Conservation (phyloP, 1,140 invertebrate species). For the Camponotus pennsylvanicus region DNA sequence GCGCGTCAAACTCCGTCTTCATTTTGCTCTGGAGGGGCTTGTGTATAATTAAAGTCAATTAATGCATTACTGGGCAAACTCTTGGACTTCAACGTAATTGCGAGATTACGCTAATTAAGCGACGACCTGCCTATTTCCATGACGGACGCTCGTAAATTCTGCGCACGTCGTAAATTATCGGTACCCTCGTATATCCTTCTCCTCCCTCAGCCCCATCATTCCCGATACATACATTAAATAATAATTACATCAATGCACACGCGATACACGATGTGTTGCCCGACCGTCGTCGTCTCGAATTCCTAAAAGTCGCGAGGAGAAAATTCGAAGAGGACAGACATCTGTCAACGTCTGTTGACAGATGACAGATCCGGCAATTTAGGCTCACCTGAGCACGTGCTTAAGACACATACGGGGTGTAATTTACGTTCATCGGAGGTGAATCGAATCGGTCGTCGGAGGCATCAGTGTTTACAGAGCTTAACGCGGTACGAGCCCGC, state of each 20-base stretch:
- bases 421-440: constrained; percentile 1
- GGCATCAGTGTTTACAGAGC: constrained; percentile 44
- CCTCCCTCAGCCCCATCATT: constrained; percentile 15
- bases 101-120: constrained; percentile 51
- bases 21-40: not conserved
- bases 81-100: constrained; percentile 27
- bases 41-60: constrained; percentile 24
- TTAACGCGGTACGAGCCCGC: constrained; percentile 50
- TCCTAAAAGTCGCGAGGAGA: not conserved
- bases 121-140: constrained; percentile 40
- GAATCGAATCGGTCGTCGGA: constrained; percentile 31
- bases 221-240: constrained; percentile 59
- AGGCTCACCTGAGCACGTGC: too few species aligned
- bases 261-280: not conserved
- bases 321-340: not conserved
- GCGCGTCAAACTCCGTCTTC: not conserved
- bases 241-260: constrained; percentile 47
- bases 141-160: constrained; percentile 50
- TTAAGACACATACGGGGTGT: not conserved
- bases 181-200: not conserved
- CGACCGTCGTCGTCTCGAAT: not conserved
- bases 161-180: constrained; percentile 43
- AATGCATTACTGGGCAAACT: constrained; percentile 37
- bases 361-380: not conserved
- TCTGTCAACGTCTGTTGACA: too few species aligned